phyloP scores from a whole-genome alignment of 2,113 vertebrate species.

The Scatophagus argus region DNA sequence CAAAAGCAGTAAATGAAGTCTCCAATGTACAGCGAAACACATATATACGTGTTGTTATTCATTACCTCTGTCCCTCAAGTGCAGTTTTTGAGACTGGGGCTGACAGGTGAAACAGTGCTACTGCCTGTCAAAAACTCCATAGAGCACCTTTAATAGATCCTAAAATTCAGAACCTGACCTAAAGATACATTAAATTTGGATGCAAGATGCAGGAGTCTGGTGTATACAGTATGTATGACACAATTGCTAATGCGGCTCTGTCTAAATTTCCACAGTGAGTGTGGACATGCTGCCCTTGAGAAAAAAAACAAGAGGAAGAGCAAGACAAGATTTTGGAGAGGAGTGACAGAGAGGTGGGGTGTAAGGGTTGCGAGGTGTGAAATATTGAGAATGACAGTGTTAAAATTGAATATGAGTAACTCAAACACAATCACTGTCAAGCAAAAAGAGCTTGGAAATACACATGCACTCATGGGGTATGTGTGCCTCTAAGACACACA shows the following conservation, averaged over 20 bases:
- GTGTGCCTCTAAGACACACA: background rate
- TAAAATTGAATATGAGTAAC: constrained; percentile 69
- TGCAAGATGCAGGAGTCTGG: too few relatives aligned
- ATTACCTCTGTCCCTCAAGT: background rate
- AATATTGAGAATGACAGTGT: constrained; percentile 64
- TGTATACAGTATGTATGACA: background rate
- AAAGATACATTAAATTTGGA: too few relatives aligned
- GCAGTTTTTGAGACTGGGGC: background rate
- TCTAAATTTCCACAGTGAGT: constrained; percentile 2
- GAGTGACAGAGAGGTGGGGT: constrained; percentile 7
- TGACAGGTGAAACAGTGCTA: background rate
- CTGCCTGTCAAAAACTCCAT: background rate
- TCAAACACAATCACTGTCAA: constrained; percentile 59
- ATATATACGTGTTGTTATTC: constrained; percentile 6
- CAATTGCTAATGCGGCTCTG: constrained; percentile 1
- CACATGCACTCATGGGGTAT: background rate
- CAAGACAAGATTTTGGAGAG: constrained; percentile 19
- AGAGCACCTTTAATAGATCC: background rate
- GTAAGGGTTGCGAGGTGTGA: constrained; percentile 34
- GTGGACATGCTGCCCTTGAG: constrained; percentile 17
- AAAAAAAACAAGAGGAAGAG: constrained; percentile 3
- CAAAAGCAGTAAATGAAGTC: too few relatives aligned
- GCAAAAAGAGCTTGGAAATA: constrained; percentile 38
- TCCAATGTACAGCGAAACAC: too few relatives aligned
- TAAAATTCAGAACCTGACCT: background rate